Conservation (phyloP, 64 coral and sea anemone genomes). For the Montipora foliosa region DNA sequence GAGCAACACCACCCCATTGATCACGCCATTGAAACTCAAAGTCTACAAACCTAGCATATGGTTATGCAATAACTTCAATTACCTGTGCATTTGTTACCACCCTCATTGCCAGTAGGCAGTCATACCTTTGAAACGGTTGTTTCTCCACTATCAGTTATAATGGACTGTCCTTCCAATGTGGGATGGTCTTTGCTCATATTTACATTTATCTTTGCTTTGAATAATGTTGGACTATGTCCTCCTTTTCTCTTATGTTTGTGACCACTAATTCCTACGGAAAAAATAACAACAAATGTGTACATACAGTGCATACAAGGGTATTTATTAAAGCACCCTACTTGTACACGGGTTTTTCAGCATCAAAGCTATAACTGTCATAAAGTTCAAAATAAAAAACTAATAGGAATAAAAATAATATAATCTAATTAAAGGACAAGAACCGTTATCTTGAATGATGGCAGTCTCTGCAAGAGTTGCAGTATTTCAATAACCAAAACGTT, state of each 20-base stretch:
- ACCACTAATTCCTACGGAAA: neutral
- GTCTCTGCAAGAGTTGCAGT: no score
- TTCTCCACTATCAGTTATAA: neutral
- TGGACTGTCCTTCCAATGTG: neutral
- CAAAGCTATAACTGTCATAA: no score
- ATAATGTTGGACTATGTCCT: neutral
- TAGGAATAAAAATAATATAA: no score
- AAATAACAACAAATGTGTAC: neutral
- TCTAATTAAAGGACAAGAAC: no score
- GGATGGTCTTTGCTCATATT: neutral
- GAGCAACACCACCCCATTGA: no score
- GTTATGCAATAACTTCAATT: neutral
- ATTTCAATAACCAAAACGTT: no score
- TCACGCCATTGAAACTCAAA: no score
- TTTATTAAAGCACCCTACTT: no score
- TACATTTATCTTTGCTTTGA: neutral
- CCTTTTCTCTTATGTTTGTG: conserved; percentile 32
- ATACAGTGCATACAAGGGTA: neutral
- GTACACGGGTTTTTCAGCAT: no score
- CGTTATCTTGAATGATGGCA: no score
- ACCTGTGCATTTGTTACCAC: neutral
- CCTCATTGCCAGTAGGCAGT: neutral
- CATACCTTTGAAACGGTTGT: neutral
- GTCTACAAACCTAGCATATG: no score
- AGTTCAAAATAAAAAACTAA: no score